phyloP scores from a whole-genome alignment of 2,888 invertebrate genomes.

The Conistra vaccinii region DNA sequence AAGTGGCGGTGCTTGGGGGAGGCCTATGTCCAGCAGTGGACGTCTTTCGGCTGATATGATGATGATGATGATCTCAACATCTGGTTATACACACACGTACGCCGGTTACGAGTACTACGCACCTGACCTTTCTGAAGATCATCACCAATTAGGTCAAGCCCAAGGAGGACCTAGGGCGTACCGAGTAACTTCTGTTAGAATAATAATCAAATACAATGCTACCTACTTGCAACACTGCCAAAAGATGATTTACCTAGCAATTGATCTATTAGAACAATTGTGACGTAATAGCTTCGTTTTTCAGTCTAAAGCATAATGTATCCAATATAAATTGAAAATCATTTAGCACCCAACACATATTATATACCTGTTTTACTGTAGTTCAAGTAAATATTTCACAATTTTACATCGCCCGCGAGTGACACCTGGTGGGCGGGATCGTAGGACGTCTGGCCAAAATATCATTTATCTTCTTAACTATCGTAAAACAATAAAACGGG shows the following conservation, averaged over 20 bases:
- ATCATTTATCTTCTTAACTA: conserved; percentile 62
- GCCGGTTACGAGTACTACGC: no score
- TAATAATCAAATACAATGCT: no score
- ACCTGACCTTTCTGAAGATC: no score
- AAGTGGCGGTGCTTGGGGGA: no score
- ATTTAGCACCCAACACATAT: conserved; percentile 23
- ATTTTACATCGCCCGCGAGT: conserved; percentile 48
- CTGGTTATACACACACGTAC: no score
- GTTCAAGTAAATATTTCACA: conserved; percentile 59
- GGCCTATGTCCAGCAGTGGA: no score
- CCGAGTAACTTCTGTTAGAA: no score
- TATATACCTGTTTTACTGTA: conserved; percentile 39
- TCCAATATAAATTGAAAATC: conserved; percentile 13
- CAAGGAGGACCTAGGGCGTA: no score
- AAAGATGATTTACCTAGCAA: background rate
- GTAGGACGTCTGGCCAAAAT: conserved; percentile 64
- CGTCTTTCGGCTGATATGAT: no score
- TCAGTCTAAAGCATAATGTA: background rate
- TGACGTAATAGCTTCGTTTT: background rate
- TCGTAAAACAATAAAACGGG: conserved; percentile 68
- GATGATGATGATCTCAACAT: no score
- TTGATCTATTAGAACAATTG: no score
- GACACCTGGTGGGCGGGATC: conserved; percentile 64
- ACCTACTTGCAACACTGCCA: background rate
- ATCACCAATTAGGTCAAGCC: no score